These are phyloP conservation scores for Margaritifera margaritifera DNA, from an alignment of 2,888 invertebrate species.

Conservation along the genomic window DNA sequence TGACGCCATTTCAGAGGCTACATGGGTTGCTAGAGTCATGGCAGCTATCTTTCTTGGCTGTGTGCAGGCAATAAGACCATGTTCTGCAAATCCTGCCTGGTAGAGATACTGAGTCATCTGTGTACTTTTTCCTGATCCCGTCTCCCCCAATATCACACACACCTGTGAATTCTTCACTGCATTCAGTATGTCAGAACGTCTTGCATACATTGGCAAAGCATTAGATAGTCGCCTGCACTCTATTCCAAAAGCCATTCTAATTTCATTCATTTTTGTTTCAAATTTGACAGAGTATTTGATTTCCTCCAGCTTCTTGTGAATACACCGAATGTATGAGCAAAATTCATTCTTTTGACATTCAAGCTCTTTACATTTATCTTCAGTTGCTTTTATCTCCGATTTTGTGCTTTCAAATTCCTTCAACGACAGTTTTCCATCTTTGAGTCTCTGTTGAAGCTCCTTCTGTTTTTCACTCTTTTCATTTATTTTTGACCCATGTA, in stretches of 20 bases:
- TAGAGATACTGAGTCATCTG: slow-evolving; percentile 71
- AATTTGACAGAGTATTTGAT: slow-evolving; percentile 16
- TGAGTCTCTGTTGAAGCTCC: slow-evolving; percentile 6
- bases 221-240: slow-evolving; percentile 51
- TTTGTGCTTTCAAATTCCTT: slow-evolving; percentile 22
- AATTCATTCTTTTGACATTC: slow-evolving; percentile 48
- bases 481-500: slow-evolving; percentile 22
- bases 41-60: slow-evolving; percentile 73
- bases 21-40: slow-evolving; percentile 66
- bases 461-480: slow-evolving; percentile 1
- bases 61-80: slow-evolving; percentile 67
- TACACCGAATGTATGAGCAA: slow-evolving; percentile 17
- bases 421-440: slow-evolving; percentile 17
- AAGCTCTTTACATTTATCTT: slow-evolving; percentile 49
- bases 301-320: slow-evolving; percentile 27
- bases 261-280: slow-evolving; percentile 25
- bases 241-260: slow-evolving; percentile 43
- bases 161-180: slow-evolving; percentile 59
- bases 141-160: slow-evolving; percentile 68
- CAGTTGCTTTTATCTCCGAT: slow-evolving; percentile 29
- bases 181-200: slow-evolving; percentile 52
- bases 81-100: slow-evolving; percentile 51
- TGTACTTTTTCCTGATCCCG: slow-evolving; percentile 73
- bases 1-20: slow-evolving; percentile 64
- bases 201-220: slow-evolving; percentile 67